Base-by-base conservation (phyloP, 53 echinoderm and acorn worm species). In the Echinarachnius parma region DNA sequence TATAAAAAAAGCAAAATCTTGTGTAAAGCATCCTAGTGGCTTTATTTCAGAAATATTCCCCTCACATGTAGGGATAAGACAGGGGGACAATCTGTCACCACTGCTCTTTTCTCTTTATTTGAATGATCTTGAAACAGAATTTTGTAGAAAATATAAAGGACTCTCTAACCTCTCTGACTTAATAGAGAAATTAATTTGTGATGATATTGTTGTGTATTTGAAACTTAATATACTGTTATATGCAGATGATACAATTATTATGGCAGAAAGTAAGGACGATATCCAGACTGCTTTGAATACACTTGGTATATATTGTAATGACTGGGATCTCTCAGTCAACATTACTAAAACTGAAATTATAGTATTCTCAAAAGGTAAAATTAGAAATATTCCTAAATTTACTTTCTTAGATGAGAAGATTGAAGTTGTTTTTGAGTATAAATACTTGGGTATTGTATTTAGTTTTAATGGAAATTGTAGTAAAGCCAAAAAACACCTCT, bases 81-180 rank as follows among this genome's bases (percentile, higher is more conserved):
- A 64, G 24, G 64, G 64, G 4, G 64, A 35, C 15, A 64, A 64
- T 45, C 64, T 64, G 5, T 64, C 64, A 5, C 64, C 64, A n/a
- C 24, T 64, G 24, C 45, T 64, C 7, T 64, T 64, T 45, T 20
- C 64, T 2, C 36, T 64, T 2, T 42, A n/a, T 23, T 23, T 64
- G 25, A 64, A 64, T 21, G 64, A 64, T 22, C 44, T 64, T 9
- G 64, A 64, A 45, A 21, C 10, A 5, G 9, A 64, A 21, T 11
- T 64, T 23, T 14, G 39, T 9, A 37, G 24, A 7, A 7, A 64
- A 3, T 64, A 21, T 22, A 37, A 37, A 1, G 64, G 64, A 21
- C 45, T 61, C 15, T 21, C 64, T 2, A 44, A 20, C 4, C 7
- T 64, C 2, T 39, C 64, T 15, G 25, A 64, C 27, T 5, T 64